Conservation (phyloP, 2,113 vertebrate species). For the Vireo altiloquus region DNA sequence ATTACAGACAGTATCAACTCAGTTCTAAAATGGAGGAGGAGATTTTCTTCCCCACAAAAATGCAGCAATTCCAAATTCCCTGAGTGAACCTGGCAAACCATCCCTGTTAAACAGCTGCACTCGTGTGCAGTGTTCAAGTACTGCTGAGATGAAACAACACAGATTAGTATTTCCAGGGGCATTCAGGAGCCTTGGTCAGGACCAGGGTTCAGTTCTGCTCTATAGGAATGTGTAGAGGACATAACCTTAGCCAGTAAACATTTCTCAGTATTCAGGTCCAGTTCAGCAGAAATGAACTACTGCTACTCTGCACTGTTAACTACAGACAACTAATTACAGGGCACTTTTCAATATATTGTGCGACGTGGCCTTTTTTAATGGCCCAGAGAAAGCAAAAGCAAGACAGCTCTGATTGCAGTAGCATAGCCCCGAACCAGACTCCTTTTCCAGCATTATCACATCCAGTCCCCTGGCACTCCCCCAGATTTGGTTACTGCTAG, state of each 20-base stretch:
- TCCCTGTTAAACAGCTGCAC: background rate
- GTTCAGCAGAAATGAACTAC: background rate
- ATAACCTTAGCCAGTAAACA: background rate
- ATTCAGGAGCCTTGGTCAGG: background rate
- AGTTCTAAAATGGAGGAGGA: background rate
- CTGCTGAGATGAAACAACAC: background rate
- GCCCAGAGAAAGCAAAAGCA: background rate
- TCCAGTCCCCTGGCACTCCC: background rate
- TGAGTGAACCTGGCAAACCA: background rate
- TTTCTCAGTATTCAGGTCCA: background rate
- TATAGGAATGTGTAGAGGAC: fast-evolving
- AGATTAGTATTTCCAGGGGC: background rate
- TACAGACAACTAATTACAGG: background rate
- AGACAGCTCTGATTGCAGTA: background rate
- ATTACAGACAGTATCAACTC: background rate
- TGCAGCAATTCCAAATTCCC: background rate
- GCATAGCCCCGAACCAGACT: background rate
- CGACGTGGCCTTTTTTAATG: background rate
- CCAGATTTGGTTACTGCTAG: background rate
- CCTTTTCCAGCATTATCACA: background rate
- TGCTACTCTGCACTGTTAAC: background rate
- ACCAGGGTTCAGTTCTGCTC: background rate
- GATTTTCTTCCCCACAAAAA: background rate
- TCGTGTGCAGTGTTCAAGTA: background rate
- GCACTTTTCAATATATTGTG: background rate